These are phyloP conservation scores for Papilio polyxenes DNA, from an alignment of 1,140 invertebrate species.

Conservation along the genomic window DNA sequence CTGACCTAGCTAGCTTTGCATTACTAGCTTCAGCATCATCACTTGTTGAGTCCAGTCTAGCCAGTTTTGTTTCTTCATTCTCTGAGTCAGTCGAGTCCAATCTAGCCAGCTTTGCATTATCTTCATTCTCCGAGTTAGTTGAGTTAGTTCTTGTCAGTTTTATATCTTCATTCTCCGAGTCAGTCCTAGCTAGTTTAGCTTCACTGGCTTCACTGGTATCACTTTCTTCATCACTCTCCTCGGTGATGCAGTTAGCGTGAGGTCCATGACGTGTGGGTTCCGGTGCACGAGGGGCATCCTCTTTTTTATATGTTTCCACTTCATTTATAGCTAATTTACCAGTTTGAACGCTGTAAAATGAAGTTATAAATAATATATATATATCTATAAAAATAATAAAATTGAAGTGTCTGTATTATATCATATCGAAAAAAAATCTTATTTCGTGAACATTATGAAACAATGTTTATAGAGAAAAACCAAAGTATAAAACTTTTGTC, in stretches of 20 bases:
- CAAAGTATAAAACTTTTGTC: too few relatives aligned
- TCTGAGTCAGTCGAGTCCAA: background rate
- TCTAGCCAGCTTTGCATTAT: background rate
- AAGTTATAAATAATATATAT: background rate
- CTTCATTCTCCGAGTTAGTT: conserved; percentile 1
- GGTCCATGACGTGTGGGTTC: conserved; percentile 90
- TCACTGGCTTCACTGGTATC: conserved; percentile 18
- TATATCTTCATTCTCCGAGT: background rate
- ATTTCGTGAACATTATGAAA: too few relatives aligned
- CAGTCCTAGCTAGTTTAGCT: background rate
- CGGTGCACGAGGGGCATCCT: conserved; percentile 90
- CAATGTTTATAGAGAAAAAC: too few relatives aligned
- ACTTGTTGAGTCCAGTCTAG: background rate
- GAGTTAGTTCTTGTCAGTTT: background rate
- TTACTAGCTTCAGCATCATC: background rate
- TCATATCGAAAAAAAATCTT: too few relatives aligned
- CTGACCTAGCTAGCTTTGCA: background rate
- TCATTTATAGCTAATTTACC: conserved; percentile 86
- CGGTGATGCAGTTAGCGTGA: conserved; percentile 78
- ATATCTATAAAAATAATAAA: too few relatives aligned
- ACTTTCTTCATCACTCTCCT: conserved; percentile 64
- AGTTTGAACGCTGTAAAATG: conserved; percentile 80
- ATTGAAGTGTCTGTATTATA: too few relatives aligned
- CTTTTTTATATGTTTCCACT: conserved; percentile 79
- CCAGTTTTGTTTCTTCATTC: background rate